phyloP scores from a whole-genome alignment of 2,797 vertebrate genomes.

The Falco cherrug region DNA sequence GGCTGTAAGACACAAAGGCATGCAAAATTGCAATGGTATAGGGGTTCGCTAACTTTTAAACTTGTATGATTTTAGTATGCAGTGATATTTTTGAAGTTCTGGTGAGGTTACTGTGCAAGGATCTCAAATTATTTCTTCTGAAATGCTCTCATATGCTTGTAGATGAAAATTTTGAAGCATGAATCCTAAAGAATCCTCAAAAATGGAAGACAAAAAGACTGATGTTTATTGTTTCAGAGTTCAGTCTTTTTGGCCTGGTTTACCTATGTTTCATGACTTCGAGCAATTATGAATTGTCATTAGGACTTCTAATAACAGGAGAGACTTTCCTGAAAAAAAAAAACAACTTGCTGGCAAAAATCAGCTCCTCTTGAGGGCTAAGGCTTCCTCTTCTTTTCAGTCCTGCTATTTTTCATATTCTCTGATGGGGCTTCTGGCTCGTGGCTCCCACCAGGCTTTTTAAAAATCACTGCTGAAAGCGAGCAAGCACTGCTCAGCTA shows the following conservation, averaged over 20 bases:
- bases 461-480: background rate
- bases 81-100: background rate
- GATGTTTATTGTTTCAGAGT: background rate
- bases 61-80: background rate
- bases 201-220: background rate
- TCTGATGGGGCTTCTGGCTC: background rate
- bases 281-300: background rate
- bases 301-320: background rate
- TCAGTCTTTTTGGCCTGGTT: background rate
- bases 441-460: background rate
- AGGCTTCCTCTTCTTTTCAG: background rate
- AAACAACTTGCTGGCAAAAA: background rate
- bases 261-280: background rate
- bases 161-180: background rate
- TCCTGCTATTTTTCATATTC: background rate
- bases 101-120: background rate
- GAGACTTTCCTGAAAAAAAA: background rate
- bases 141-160: background rate
- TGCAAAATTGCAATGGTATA: background rate
- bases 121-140: background rate
- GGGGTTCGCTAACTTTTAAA: background rate
- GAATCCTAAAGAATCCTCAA: background rate
- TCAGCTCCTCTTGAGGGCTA: background rate
- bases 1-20: background rate
- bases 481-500: background rate